Evolutionary conservation across 2,888 invertebrate species (phyloP).

Genomic region (Apoda limacodes): DNA sequence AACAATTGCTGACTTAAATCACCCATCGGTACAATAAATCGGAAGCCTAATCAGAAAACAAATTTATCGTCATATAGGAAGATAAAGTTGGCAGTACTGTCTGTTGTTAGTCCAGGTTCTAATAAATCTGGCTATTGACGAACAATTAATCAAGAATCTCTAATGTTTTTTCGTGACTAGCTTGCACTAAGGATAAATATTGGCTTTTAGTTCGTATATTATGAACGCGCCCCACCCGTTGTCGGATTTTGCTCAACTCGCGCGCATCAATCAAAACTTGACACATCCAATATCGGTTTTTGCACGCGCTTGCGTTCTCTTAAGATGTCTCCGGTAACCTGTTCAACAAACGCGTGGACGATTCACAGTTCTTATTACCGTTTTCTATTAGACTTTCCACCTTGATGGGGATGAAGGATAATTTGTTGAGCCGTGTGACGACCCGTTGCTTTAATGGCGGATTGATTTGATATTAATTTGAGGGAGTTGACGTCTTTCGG

Average conservation of each 20-base stretch:
- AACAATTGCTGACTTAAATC: too few relatives aligned
- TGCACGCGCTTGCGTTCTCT: conserved; percentile 37
- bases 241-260: conserved; percentile 45
- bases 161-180: too few relatives aligned
- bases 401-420: conserved; percentile 64
- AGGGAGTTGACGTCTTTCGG: conserved; percentile 43
- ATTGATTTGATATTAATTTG: conserved; percentile 68
- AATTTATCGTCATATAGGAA: too few relatives aligned
- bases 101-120: too few relatives aligned
- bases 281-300: conserved; percentile 68
- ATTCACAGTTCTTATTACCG: conserved; percentile 64
- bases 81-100: too few relatives aligned
- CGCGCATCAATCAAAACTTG: conserved; percentile 64
- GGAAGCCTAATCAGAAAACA: too few relatives aligned
- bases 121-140: too few relatives aligned
- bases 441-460: conserved; percentile 52
- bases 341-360: conserved; percentile 47
- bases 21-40: too few relatives aligned
- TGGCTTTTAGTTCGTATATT: too few relatives aligned
- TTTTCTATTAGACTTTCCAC: conserved; percentile 68
- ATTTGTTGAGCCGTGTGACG: conserved; percentile 58
- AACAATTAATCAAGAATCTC: too few relatives aligned
- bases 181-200: too few relatives aligned
- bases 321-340: conserved; percentile 39
- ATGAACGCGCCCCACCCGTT: too few relatives aligned